Conservation (phyloP, 2,888 invertebrate genomes). For the Athalia circularis region DNA sequence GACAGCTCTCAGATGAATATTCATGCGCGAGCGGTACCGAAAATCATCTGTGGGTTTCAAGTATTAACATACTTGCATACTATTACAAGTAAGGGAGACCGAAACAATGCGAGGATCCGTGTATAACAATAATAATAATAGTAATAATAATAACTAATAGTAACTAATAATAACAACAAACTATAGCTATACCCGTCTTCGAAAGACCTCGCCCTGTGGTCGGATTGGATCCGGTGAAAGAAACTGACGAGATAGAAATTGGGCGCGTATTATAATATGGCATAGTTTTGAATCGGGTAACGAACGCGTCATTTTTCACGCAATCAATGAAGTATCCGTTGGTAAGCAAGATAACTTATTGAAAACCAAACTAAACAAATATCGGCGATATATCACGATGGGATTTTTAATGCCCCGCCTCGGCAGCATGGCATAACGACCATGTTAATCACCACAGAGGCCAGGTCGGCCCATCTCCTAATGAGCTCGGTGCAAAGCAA, state of each 20-base stretch:
- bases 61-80: conserved; percentile 46
- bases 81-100: conserved; percentile 8
- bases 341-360: conserved; percentile 50
- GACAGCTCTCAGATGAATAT: conserved; percentile 52
- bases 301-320: conserved; percentile 48
- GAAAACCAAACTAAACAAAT: conserved; percentile 59
- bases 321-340: conserved; percentile 42
- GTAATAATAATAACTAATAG: too few relatives aligned
- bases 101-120: conserved; percentile 3
- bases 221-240: neutral
- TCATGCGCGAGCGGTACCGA: conserved; percentile 49
- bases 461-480: conserved; percentile 55
- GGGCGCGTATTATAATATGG: neutral
- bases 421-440: conserved; percentile 61
- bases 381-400: conserved; percentile 58
- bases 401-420: conserved; percentile 56
- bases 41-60: conserved; percentile 55
- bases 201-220: neutral
- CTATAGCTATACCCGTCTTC: too few relatives aligned
- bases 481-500: conserved; percentile 64
- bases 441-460: conserved; percentile 60
- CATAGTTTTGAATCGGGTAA: conserved; percentile 3
- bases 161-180: too few relatives aligned
- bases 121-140: neutral
- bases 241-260: neutral